Evolutionary conservation across 2,888 invertebrate genomes (phyloP).

Genomic region (Drosophila testacea): DNA sequence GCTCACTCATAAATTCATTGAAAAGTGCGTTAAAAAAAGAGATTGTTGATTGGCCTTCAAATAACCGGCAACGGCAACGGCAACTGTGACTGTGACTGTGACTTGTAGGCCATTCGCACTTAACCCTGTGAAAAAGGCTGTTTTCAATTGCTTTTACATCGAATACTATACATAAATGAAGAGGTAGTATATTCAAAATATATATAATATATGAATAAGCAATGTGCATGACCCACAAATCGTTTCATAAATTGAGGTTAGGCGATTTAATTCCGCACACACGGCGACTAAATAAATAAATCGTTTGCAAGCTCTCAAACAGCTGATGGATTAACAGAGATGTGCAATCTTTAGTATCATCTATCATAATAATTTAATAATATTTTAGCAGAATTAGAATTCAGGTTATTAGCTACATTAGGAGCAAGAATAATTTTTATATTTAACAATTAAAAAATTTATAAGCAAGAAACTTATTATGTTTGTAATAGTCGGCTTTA

Average conservation of each 20-base stretch:
- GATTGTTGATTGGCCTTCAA: slow-evolving; percentile 74
- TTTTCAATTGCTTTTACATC: slow-evolving; percentile 57
- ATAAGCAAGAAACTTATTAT: too few relatives aligned
- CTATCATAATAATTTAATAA: not conserved
- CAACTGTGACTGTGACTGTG: too few relatives aligned
- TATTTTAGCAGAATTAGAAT: not conserved
- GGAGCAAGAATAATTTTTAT: not conserved
- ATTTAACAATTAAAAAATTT: too few relatives aligned
- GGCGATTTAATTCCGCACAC: slow-evolving; percentile 74
- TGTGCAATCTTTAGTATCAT: slow-evolving; percentile 12
- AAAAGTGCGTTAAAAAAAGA: slow-evolving; percentile 68
- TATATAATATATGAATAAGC: slow-evolving; percentile 26
- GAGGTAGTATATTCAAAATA: slow-evolving; percentile 11
- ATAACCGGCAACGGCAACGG: slow-evolving; percentile 32
- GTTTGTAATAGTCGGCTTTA: too few relatives aligned
- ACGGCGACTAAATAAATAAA: slow-evolving; percentile 30
- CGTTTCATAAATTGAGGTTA: slow-evolving; percentile 70
- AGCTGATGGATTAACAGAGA: slow-evolving; percentile 32
- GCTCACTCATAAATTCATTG: slow-evolving; percentile 38
- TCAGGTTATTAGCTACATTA: not conserved
- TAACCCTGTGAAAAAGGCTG: slow-evolving; percentile 77
- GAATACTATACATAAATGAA: slow-evolving; percentile 23
- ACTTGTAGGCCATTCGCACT: slow-evolving; percentile 68
- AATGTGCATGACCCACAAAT: slow-evolving; percentile 74
- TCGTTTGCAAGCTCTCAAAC: slow-evolving; percentile 13